Evolutionary conservation across 2,797 vertebrate genomes (phyloP), one percentile per base, ranked within the genome.

Genomic region (Neomorphus geoffroyi): DNA sequence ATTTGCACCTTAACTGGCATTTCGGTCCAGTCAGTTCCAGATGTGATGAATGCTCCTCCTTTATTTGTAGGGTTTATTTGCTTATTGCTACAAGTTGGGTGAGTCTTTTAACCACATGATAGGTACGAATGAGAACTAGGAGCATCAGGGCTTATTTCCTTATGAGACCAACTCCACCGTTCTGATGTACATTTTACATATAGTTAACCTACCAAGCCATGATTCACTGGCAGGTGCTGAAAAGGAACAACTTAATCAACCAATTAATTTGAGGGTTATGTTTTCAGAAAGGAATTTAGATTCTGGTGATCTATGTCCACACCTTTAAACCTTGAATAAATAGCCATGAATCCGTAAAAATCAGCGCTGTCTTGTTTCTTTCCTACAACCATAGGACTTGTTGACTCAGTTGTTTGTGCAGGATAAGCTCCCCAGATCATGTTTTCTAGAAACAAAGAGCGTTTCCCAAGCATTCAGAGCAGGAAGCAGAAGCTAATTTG

Each of bases 401-500:
- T 90, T 88, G 80, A 67, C 82, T 84, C 75, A 61, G 61, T 74
- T 46, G 15, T 83, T 88, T 88, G 62, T 37, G 70, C 37, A 77
- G 30, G 18, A 56, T 86, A 67, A 92, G 72, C 82, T 84, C 86
- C 80, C 54, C 86, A 94, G 94, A 94, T 84, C 91, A 73, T 37
- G 74, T 88, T 92, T 95, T 90, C 80, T 94, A 61, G 80, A 92
- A 93, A 94, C 67, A 91, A 91, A 90, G 43, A 73, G 22, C 22
- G 77, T 2, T 61, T 48, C 81, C 41, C 39, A 11, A 71, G 37
- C 74, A 74, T 90, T 94, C 66, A 73, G 78, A 73, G 67, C 75
- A 92, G 75, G 85, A 89, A 91, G 54, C 65, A 78, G 37, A 41
- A 92, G 26, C 35, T 94, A 85, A 96, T 93, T 91, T 88, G 73